Evolutionary conservation across 2,888 invertebrate species (phyloP).

Genomic region (Oligia fasciuncula): DNA sequence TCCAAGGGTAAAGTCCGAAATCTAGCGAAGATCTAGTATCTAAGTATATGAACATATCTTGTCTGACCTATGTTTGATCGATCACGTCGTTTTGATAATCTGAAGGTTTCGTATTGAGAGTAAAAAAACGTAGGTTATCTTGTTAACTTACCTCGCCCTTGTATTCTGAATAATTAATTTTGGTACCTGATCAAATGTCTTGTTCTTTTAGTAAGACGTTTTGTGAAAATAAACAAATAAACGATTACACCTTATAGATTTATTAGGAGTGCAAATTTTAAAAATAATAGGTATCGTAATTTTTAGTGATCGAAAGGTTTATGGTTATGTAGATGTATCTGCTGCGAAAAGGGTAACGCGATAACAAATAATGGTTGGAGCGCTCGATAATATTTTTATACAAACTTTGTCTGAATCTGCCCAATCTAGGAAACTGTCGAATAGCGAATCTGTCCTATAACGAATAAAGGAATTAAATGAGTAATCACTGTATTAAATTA

Average conservation of each 20-base stretch:
- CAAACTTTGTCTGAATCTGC: not conserved
- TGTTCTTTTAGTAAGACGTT: slow-evolving; percentile 22
- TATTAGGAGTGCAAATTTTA: slow-evolving; percentile 6
- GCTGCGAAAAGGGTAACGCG: slow-evolving; percentile 31
- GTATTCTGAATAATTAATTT: slow-evolving; percentile 27
- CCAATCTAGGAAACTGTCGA: too few species aligned
- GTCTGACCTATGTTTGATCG: slow-evolving; percentile 58
- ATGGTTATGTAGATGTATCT: slow-evolving; percentile 17
- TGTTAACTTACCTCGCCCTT: slow-evolving; percentile 35
- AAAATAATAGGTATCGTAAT: not conserved
- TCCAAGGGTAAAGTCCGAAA: too few species aligned
- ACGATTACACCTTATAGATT: slow-evolving; percentile 4
- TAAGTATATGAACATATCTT: not conserved
- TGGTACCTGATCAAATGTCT: slow-evolving; percentile 26
- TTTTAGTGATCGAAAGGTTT: slow-evolving; percentile 29
- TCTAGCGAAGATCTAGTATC: not conserved
- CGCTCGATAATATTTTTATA: slow-evolving; percentile 24
- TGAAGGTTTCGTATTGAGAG: slow-evolving; percentile 32
- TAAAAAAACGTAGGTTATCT: slow-evolving; percentile 48
- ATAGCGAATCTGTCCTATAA: too few species aligned
- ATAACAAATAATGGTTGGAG: slow-evolving; percentile 23
- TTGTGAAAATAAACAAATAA: slow-evolving; percentile 7
- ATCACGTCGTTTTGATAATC: slow-evolving; percentile 51
- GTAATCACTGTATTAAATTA: slow-evolving; percentile 27
- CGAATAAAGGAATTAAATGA: not conserved